Evolutionary conservation across 2,113 vertebrate species (phyloP).

Genomic region (Epinephelus moara): DNA sequence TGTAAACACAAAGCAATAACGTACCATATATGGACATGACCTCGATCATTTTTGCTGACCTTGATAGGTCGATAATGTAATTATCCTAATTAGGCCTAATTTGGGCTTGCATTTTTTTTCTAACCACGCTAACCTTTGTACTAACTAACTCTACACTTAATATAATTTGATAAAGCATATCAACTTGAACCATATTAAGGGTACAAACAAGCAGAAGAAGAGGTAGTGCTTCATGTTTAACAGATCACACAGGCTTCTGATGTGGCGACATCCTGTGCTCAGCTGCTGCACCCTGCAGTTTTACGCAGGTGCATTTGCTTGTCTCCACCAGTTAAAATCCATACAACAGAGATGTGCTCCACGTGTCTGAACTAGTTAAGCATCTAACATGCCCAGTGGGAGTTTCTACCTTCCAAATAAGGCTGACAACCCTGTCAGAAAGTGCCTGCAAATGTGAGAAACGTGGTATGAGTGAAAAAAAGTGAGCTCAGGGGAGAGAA

Average conservation of each 20-base stretch:
- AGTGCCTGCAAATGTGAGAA: constrained; percentile 25
- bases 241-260: constrained; percentile 18
- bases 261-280: constrained; percentile 50
- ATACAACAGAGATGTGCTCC: constrained; percentile 60
- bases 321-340: constrained; percentile 67
- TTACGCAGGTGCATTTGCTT: constrained; percentile 68
- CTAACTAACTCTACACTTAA: neutral
- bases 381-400: constrained; percentile 64
- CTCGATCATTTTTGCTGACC: too few relatives aligned
- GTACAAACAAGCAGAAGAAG: neutral
- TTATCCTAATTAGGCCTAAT: too few relatives aligned
- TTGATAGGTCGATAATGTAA: too few relatives aligned
- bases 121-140: neutral
- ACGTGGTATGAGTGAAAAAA: constrained; percentile 11
- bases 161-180: neutral
- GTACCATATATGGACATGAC: too few relatives aligned
- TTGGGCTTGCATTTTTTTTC: neutral
- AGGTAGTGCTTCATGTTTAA: neutral
- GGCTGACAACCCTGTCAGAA: constrained; percentile 62
- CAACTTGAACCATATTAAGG: neutral
- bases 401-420: constrained; percentile 62
- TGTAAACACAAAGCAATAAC: too few relatives aligned
- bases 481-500: constrained; percentile 46
- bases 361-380: constrained; percentile 69
- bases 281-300: constrained; percentile 62